phyloP scores from a whole-genome alignment of 2,888 invertebrate genomes.

The Dryadula phaetusa region DNA sequence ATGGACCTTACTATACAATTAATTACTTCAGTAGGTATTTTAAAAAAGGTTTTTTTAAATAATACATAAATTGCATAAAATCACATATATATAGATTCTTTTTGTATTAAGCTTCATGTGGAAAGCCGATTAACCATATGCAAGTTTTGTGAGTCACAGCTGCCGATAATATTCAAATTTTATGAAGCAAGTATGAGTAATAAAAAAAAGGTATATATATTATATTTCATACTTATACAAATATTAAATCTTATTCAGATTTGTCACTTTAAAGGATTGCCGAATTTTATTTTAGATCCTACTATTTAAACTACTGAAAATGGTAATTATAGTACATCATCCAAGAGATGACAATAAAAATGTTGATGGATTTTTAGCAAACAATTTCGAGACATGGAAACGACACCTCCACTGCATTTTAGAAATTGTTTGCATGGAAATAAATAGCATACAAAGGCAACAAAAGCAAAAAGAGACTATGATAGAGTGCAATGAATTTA shows the following conservation, averaged over 20 bases:
- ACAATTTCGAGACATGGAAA: slow-evolving; percentile 70
- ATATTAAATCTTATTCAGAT: not conserved
- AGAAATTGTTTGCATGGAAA: slow-evolving; percentile 71
- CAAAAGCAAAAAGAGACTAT: slow-evolving; percentile 59
- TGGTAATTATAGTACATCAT: slow-evolving; percentile 69
- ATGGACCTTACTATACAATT: slow-evolving; percentile 66
- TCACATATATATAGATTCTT: not conserved
- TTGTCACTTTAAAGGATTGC: not conserved
- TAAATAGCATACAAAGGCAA: slow-evolving; percentile 60
- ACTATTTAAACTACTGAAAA: slow-evolving; percentile 66
- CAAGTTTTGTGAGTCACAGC: slow-evolving; percentile 77
- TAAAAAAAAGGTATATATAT: slow-evolving; percentile 71
- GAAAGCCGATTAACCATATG: slow-evolving; percentile 81
- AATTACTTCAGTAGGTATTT: slow-evolving; percentile 64
- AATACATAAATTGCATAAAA: not conserved
- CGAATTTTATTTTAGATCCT: slow-evolving; percentile 58
- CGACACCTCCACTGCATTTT: slow-evolving; percentile 65
- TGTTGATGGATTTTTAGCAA: slow-evolving; percentile 64
- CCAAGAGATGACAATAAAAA: slow-evolving; percentile 61
- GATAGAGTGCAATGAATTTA: slow-evolving; percentile 57
- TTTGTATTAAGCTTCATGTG: slow-evolving; percentile 66
- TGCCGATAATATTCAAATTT: slow-evolving; percentile 71
- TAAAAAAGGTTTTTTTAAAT: slow-evolving; percentile 16
- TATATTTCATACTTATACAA: not conserved
- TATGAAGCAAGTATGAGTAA: slow-evolving; percentile 73